phyloP scores from a whole-genome alignment of 2,888 invertebrate genomes.

The Polylopha cassiicola region DNA sequence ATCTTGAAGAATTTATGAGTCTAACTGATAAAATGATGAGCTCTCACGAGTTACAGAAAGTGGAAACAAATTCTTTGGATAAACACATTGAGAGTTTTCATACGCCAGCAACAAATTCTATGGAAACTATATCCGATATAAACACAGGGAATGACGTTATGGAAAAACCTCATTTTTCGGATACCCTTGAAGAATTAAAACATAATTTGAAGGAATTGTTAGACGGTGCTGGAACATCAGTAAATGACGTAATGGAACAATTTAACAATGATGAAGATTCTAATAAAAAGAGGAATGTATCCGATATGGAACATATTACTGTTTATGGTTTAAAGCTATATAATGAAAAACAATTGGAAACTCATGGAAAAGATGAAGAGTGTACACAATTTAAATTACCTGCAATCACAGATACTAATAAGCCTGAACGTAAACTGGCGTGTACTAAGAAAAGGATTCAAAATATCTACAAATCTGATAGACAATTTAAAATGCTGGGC shows the following conservation, averaged over 20 bases:
- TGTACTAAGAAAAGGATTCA: slow-evolving; percentile 46
- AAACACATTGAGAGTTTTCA: slow-evolving; percentile 47
- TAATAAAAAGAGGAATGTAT: slow-evolving; percentile 38
- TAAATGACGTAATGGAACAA: slow-evolving; percentile 28
- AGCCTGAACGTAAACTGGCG: slow-evolving; percentile 36
- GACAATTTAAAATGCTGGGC: slow-evolving; percentile 49
- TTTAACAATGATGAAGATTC: slow-evolving; percentile 28
- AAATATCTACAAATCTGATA: slow-evolving; percentile 46
- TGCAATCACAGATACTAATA: slow-evolving; percentile 54
- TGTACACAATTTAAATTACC: slow-evolving; percentile 49
- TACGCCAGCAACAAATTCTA: slow-evolving; percentile 61
- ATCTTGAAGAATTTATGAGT: slow-evolving; percentile 64
- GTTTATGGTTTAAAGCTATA: slow-evolving; percentile 55
- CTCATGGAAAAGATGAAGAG: slow-evolving; percentile 19
- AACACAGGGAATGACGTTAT: slow-evolving; percentile 22
- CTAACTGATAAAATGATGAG: slow-evolving; percentile 61
- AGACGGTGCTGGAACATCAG: slow-evolving; percentile 37
- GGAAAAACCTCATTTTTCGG: slow-evolving; percentile 41
- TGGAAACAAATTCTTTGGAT: slow-evolving; percentile 32
- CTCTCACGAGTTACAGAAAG: slow-evolving; percentile 33
- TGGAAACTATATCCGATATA: slow-evolving; percentile 50
- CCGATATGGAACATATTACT: slow-evolving; percentile 65
- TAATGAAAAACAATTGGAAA: slow-evolving; percentile 31
- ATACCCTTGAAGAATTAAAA: slow-evolving; percentile 56
- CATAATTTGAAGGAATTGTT: slow-evolving; percentile 54